phyloP scores from a whole-genome alignment of 2,113 vertebrate species.

The Carettochelys insculpta region DNA sequence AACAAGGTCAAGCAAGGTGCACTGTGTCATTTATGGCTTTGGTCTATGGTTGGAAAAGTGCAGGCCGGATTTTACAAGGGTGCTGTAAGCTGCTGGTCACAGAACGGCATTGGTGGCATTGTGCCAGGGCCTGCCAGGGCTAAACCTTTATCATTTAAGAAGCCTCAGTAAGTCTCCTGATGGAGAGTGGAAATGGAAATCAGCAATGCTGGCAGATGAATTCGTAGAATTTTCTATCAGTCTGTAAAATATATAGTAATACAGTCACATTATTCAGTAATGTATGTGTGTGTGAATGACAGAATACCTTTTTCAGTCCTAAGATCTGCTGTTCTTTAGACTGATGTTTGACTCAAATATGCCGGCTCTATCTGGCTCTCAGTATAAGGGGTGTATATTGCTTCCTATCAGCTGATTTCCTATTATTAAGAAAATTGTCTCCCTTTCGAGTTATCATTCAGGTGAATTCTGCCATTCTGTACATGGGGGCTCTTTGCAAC shows the following conservation, averaged over 20 bases:
- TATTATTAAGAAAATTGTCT: neutral
- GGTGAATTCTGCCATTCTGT: neutral
- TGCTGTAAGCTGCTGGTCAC: neutral
- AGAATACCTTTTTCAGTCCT: neutral
- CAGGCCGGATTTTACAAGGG: neutral
- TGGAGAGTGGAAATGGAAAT: neutral
- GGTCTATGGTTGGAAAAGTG: neutral
- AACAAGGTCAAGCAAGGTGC: neutral
- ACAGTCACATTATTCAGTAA: neutral
- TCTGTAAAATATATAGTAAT: neutral
- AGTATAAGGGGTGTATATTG: fast-evolving
- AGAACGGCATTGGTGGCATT: neutral
- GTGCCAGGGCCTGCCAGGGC: neutral
- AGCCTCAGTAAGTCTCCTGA: neutral
- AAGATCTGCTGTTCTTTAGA: neutral
- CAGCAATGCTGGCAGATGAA: neutral
- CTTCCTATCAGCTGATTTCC: neutral
- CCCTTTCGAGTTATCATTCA: neutral
- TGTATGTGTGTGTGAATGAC: fast-evolving
- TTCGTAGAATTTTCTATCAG: neutral
- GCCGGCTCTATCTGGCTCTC: neutral
- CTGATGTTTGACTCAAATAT: neutral
- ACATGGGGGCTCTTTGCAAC: neutral
- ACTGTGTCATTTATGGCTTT: neutral
- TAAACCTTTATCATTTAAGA: neutral